These are phyloP conservation scores for Hymenopus coronatus DNA, from an alignment of 2,888 invertebrate species.

Conservation along the genomic window DNA sequence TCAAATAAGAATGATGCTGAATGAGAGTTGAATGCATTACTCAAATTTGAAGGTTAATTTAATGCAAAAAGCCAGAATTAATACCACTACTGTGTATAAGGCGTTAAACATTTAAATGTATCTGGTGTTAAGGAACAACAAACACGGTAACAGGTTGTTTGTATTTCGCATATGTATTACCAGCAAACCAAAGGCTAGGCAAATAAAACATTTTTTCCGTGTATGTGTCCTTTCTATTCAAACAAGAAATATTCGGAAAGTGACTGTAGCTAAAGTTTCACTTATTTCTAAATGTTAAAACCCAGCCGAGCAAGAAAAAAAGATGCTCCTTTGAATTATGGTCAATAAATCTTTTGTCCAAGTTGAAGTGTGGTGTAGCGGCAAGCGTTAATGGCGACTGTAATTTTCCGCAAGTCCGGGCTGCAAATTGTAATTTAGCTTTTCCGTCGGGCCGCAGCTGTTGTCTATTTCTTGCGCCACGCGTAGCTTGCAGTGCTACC, in stretches of 20 bases:
- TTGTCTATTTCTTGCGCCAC: not conserved
- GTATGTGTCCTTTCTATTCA: not conserved
- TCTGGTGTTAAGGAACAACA: no score
- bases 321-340: not conserved
- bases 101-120: no score
- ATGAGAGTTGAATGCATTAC: no score
- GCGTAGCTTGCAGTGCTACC: not conserved
- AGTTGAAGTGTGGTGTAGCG: not conserved
- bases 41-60: no score
- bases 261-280: not conserved
- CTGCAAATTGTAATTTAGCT: not conserved
- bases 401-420: not conserved
- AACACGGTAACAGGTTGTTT: no score
- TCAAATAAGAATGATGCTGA: no score
- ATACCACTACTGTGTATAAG: no score
- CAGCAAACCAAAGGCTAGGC: no score
- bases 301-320: not conserved
- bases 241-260: not conserved
- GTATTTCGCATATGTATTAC: no score
- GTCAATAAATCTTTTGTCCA: not conserved
- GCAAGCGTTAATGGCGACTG: not conserved
- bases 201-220: not conserved
- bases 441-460: not conserved
- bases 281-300: not conserved
- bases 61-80: no score